A percentile compares a stretch with the other conserved stretches of the same genome.
These are phyloP conservation scores for Podocnemis expansa DNA, from an alignment of 2,113 vertebrate species.

Conservation along the genomic window DNA sequence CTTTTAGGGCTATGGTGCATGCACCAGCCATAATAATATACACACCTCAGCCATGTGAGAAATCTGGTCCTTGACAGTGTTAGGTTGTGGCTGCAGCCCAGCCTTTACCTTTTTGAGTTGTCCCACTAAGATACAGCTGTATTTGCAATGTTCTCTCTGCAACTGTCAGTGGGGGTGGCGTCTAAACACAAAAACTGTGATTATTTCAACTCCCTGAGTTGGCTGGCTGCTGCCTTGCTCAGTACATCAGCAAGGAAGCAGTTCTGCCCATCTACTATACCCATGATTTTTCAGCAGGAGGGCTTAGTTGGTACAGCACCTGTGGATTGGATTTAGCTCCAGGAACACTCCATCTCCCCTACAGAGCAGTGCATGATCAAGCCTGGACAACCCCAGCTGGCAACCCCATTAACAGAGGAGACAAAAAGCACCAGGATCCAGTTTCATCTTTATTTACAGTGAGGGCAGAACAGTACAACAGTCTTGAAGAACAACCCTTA, in stretches of 20 bases:
- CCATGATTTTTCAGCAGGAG: not conserved
- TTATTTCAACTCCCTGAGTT: not conserved
- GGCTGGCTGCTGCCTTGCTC: not conserved
- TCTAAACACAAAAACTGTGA: not conserved
- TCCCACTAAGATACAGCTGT: too few relatives aligned
- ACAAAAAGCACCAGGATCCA: not conserved
- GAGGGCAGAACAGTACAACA: constrained; percentile 3
- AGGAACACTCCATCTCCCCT: not conserved
- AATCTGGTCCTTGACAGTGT: not conserved
- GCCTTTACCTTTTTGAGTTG: too few relatives aligned
- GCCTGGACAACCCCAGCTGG: not conserved
- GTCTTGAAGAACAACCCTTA: not conserved
- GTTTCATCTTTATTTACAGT: constrained; percentile 47
- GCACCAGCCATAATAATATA: not conserved
- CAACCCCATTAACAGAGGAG: not conserved
- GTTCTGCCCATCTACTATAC: not conserved
- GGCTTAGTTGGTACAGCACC: not conserved
- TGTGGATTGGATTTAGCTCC: not conserved
- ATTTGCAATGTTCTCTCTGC: not conserved
- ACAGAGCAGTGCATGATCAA: not conserved
- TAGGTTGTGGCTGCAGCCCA: not conserved
- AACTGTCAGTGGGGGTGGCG: too few relatives aligned
- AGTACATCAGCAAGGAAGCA: not conserved
- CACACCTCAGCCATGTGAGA: not conserved
- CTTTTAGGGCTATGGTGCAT: not conserved